Base-by-base conservation (phyloP, 2,113 vertebrate species). In the Isurus oxyrinchus region DNA sequence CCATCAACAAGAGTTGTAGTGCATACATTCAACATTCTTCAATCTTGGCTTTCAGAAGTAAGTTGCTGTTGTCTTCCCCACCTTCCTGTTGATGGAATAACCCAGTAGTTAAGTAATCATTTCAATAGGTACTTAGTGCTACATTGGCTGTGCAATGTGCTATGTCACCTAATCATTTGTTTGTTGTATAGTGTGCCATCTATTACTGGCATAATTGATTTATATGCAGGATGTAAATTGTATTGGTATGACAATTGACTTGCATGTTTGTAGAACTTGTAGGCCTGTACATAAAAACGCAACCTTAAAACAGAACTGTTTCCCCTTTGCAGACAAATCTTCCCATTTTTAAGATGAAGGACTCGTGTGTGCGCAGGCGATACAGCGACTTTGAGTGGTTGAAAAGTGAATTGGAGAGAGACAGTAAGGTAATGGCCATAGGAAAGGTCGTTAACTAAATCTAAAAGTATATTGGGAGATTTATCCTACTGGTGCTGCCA, bases 311-410 rank as follows among this genome's bases (percentile, higher is more conserved):
- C 27, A 7, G 13, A 91, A 59, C 10, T n/a, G 53, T 95, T 55
- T 96, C 96, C 57, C 96, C 95, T 97, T 0, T 97, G 10, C 97
- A 99, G 99, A 99, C 99, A 97, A 99, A 99, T 97, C 98, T 99
- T 96, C 99, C 99, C 35, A 99, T 99, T 98, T 99, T 99, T 97
- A 99, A 99, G 97, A 96, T 99, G 98, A 99, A 99, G 98, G 99
- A 99, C 93, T 99, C 99, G 0, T 98, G 98, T 93, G 99, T 99
- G 97, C 98, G 99, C 96, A 98, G 99, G 98, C 98, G 99, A 98
- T 99, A 99, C 97, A 99, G 99, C 0, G 99, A 99, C 97, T 99
- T 99, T 96, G 99, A 99, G 96, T 99, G 99, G 99, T 97, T 99
- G 97, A 99, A 99, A 98, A 99, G 99, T 97, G 99, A 99, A 97